Evolutionary conservation across 2,888 invertebrate genomes (phyloP).

Genomic region (Hirudinaria manillensis): DNA sequence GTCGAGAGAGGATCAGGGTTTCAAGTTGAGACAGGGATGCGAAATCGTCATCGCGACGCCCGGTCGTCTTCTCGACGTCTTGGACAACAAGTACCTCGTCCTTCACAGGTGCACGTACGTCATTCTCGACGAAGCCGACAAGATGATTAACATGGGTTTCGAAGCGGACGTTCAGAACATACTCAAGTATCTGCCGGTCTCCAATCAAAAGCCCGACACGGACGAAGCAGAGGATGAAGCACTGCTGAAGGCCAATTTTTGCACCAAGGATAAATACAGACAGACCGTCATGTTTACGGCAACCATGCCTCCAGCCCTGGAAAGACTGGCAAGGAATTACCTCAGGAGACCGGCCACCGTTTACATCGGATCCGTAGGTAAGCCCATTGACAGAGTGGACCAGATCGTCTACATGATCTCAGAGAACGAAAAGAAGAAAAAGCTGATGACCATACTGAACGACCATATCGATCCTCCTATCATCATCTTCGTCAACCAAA

Average conservation of each 20-base stretch:
- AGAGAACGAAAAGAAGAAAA: conserved; percentile 91
- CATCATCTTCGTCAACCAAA: conserved; percentile 99
- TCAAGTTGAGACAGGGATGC: conserved; percentile 88
- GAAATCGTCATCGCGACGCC: conserved; percentile 99
- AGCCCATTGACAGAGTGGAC: conserved; percentile 94
- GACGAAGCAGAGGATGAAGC: conserved; percentile 95
- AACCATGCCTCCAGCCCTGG: conserved; percentile 97
- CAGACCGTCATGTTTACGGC: conserved; percentile 99
- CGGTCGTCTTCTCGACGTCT: conserved; percentile 94
- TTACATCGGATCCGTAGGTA: conserved; percentile 90
- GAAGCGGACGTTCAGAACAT: conserved; percentile 93
- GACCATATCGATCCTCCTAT: conserved; percentile 86
- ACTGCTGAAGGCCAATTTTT: conserved; percentile 83
- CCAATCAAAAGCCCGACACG: conserved; percentile 93
- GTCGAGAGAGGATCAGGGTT: conserved; percentile 96
- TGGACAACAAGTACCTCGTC: conserved; percentile 94
- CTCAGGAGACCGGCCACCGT: conserved; percentile 91
- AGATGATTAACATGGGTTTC: conserved; percentile 99
- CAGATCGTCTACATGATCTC: conserved; percentile 92
- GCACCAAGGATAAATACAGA: conserved; percentile 89
- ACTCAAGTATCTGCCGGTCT: conserved; percentile 92
- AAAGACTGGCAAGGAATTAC: conserved; percentile 87
- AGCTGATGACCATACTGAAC: conserved; percentile 83
- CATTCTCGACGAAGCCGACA: conserved; percentile 75
- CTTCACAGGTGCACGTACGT: conserved; percentile 96